Conservation (phyloP, 2,113 vertebrate species). For the Chloebia gouldiae region DNA sequence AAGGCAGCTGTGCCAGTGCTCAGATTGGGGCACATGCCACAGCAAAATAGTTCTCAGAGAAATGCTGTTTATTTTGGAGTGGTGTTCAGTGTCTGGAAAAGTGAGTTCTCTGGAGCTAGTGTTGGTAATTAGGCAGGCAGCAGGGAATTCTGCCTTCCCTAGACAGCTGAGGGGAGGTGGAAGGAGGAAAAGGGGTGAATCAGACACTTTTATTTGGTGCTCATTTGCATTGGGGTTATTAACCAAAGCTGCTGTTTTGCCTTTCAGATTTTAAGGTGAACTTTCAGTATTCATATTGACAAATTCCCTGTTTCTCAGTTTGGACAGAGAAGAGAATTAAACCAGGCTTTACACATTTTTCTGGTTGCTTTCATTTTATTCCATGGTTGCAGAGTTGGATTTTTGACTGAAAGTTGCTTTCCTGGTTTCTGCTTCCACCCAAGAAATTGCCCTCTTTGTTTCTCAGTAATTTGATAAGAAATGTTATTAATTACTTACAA, state of each 20-base stretch:
- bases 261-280: background rate
- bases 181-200: background rate
- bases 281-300: background rate
- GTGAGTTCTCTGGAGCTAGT: background rate
- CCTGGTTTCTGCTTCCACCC: background rate
- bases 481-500: constrained; percentile 4
- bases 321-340: background rate
- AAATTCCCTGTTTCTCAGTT: background rate
- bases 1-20: background rate
- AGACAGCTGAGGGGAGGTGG: background rate
- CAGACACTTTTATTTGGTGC: background rate
- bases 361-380: background rate
- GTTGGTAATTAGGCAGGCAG: background rate
- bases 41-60: background rate
- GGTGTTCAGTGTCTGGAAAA: background rate
- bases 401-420: background rate
- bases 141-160: background rate
- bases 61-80: background rate
- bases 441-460: background rate
- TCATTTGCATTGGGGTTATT: background rate
- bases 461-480: background rate
- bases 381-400: background rate
- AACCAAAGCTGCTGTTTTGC: background rate
- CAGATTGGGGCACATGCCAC: background rate
- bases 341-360: background rate